These are phyloP conservation scores for Cistogaster globosa DNA, from an alignment of 2,888 invertebrate genomes.

Conservation along the genomic window DNA sequence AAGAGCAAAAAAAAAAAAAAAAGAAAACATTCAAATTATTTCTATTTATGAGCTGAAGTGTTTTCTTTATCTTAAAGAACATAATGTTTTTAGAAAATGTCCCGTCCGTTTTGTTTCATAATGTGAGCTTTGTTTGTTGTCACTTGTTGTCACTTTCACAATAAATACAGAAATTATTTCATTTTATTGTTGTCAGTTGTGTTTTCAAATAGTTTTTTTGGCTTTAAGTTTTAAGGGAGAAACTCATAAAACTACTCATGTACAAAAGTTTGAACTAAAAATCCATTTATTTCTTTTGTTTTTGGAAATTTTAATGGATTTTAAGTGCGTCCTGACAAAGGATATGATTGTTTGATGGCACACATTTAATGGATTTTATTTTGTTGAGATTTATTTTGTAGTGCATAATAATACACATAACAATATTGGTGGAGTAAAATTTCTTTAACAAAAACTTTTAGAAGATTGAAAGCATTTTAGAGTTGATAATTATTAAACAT, in stretches of 20 bases:
- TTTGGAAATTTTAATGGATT: constrained; percentile 59
- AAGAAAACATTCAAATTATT: constrained; percentile 49
- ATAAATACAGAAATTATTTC: constrained; percentile 57
- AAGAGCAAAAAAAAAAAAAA: constrained; percentile 12
- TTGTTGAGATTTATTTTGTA: constrained; percentile 7
- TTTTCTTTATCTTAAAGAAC: constrained; percentile 53
- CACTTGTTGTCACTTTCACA: constrained; percentile 63
- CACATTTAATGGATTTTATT: constrained; percentile 43
- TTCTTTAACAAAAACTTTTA: constrained; percentile 1
- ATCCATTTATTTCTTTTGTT: constrained; percentile 58
- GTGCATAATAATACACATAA: neutral
- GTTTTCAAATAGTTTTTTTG: constrained; percentile 7
- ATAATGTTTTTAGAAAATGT: constrained; percentile 17
- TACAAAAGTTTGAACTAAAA: constrained; percentile 39
- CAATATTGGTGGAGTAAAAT: neutral
- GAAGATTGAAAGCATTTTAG: too few relatives aligned
- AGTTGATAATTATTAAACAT: too few relatives aligned
- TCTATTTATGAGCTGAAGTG: constrained; percentile 30
- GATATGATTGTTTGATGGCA: constrained; percentile 43
- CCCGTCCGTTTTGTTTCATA: constrained; percentile 31
- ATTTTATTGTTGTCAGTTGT: constrained; percentile 39
- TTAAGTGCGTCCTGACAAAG: constrained; percentile 54
- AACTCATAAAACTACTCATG: constrained; percentile 59
- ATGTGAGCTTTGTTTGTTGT: constrained; percentile 36
- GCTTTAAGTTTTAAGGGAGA: constrained; percentile 36